Percentiles rank a stretch among this genome's conserved stretches.
Conservation (phyloP, 2,888 invertebrate species). For the Epirrhoe alternata region DNA sequence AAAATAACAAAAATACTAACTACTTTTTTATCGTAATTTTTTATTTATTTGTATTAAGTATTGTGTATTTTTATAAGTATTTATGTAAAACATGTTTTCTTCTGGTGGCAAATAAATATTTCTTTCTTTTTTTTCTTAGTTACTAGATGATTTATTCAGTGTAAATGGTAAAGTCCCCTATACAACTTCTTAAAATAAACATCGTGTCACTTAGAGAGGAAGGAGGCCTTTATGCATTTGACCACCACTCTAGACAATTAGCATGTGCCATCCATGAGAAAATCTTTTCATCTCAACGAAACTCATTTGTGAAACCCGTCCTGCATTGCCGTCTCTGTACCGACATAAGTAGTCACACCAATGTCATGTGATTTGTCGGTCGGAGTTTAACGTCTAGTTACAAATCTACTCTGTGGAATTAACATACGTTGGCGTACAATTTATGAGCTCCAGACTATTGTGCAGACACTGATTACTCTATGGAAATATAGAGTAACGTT, state of each 20-base stretch:
- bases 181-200: not conserved
- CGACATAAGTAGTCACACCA: conserved; percentile 3
- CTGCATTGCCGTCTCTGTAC: conserved; percentile 3
- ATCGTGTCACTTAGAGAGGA: not conserved
- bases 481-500: conserved; percentile 46
- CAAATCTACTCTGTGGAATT: conserved; percentile 4
- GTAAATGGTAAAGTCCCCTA: not conserved
- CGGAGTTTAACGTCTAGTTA: conserved; percentile 10
- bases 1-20: no score
- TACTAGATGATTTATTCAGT: no score
- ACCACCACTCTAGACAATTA: conserved; percentile 37
- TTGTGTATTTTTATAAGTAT: no score
- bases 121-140: no score
- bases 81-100: no score
- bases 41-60: no score
- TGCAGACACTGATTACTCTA: conserved; percentile 80
- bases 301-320: not conserved
- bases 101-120: no score
- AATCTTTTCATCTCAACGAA: conserved; percentile 30
- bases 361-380: conserved; percentile 12
- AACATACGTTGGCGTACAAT: conserved; percentile 65
- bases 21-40: no score
- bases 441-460: conserved; percentile 72
- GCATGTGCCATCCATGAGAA: conserved; percentile 28
- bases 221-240: conserved; percentile 6